These are phyloP conservation scores for Sphaerophoria rueppellii DNA, from an alignment of 2,888 invertebrate genomes.

Conservation along the genomic window DNA sequence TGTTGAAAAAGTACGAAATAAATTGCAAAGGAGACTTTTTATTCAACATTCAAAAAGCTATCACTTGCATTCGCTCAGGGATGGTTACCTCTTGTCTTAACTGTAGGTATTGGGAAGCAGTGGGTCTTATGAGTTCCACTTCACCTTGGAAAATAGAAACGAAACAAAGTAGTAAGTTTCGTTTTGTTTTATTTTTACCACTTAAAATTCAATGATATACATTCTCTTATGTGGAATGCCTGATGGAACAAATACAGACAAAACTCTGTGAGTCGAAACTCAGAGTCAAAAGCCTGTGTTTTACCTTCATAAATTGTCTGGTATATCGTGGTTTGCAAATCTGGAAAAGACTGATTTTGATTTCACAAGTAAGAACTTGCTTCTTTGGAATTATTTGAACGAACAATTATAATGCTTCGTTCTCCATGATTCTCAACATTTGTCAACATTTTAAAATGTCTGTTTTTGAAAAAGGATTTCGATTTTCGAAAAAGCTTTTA, in stretches of 20 bases:
- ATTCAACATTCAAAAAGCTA: constrained; percentile 10
- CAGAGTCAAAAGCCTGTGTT: too few relatives aligned
- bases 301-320: too few relatives aligned
- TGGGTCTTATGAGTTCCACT: not conserved
- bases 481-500: too few relatives aligned
- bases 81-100: constrained; percentile 8
- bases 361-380: too few relatives aligned
- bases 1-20: constrained; percentile 10
- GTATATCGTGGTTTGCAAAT: too few relatives aligned
- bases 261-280: not conserved
- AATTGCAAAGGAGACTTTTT: not conserved
- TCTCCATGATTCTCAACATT: too few relatives aligned
- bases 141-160: not conserved
- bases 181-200: constrained; percentile 18
- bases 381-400: too few relatives aligned
- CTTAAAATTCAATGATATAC: constrained; percentile 22
- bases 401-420: too few relatives aligned
- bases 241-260: not conserved
- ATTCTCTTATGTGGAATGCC: not conserved
- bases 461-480: too few relatives aligned
- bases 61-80: not conserved
- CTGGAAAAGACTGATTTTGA: too few relatives aligned
- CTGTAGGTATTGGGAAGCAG: not conserved
- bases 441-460: too few relatives aligned
- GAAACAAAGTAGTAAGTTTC: constrained; percentile 53